Evolutionary conservation across 2,888 invertebrate genomes (phyloP).

Genomic region (Aquatica leii): DNA sequence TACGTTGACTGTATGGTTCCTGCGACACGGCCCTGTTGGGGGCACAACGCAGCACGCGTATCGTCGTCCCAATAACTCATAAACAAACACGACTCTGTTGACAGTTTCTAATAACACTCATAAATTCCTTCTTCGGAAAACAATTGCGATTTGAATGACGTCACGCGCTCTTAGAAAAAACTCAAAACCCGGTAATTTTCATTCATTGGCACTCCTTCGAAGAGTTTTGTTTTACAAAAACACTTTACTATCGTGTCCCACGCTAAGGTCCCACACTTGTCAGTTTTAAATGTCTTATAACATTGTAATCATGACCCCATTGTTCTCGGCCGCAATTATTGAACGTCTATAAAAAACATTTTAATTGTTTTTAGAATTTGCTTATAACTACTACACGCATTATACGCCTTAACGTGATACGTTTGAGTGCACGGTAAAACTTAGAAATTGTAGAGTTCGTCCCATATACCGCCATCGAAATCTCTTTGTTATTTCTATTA

Average conservation of each 20-base stretch:
- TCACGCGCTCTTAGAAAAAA: not conserved
- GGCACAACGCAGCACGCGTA: slow-evolving; percentile 43
- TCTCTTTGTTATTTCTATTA: too few relatives aligned
- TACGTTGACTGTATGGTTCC: slow-evolving; percentile 42
- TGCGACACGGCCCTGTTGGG: slow-evolving; percentile 39
- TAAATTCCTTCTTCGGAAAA: slow-evolving; percentile 36
- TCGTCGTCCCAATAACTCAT: slow-evolving; percentile 42
- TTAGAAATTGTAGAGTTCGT: too few relatives aligned
- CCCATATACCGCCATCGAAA: too few relatives aligned
- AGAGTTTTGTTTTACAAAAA: slow-evolving; percentile 14
- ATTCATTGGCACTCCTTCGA: slow-evolving; percentile 23
- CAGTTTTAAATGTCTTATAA: slow-evolving; percentile 19
- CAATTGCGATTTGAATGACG: not conserved
- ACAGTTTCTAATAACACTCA: slow-evolving; percentile 43
- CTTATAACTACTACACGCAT: not conserved
- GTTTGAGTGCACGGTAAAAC: too few relatives aligned
- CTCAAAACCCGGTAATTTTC: slow-evolving; percentile 19
- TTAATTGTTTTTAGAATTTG: slow-evolving; percentile 13
- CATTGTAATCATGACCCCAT: slow-evolving; percentile 30
- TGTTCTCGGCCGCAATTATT: slow-evolving; percentile 24
- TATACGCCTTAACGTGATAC: too few relatives aligned
- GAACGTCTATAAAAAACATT: slow-evolving; percentile 8
- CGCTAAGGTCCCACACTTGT: slow-evolving; percentile 30
- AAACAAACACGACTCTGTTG: slow-evolving; percentile 39
- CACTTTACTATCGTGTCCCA: slow-evolving; percentile 20